Conservation (phyloP, 2,113 vertebrate species). For the Pongo pygmaeus region DNA sequence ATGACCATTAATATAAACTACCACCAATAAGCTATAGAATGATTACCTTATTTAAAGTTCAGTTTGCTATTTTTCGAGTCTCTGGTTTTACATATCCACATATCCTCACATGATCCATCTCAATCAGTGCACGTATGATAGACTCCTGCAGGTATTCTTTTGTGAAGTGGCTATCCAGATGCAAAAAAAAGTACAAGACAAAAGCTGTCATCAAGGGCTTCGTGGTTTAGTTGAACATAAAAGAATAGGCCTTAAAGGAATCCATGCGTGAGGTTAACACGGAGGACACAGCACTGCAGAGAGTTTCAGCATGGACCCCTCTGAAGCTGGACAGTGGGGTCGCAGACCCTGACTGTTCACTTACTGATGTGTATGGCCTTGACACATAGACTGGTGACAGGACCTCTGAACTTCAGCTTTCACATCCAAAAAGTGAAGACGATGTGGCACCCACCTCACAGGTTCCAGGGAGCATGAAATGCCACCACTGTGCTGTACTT, state of each 20-base stretch:
- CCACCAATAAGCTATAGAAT: background rate
- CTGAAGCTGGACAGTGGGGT: background rate
- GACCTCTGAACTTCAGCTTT: background rate
- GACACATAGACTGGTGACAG: background rate
- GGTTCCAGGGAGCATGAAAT: background rate
- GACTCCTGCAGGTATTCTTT: background rate
- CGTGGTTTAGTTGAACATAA: background rate
- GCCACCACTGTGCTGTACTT: fast-evolving
- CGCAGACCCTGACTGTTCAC: background rate
- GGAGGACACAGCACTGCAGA: background rate
- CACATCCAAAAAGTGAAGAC: background rate
- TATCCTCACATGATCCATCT: background rate
- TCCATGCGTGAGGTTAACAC: fast-evolving
- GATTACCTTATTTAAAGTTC: background rate
- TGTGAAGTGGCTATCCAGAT: background rate
- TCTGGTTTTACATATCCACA: background rate
- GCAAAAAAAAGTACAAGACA: background rate
- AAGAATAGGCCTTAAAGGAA: background rate
- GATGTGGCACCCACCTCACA: background rate
- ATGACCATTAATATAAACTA: background rate
- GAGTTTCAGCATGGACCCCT: no score
- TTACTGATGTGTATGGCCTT: background rate
- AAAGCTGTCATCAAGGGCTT: background rate
- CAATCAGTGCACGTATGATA: background rate
- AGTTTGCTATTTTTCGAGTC: background rate